phyloP scores from a whole-genome alignment of 2,888 invertebrate genomes.

The Brenthis daphne region DNA sequence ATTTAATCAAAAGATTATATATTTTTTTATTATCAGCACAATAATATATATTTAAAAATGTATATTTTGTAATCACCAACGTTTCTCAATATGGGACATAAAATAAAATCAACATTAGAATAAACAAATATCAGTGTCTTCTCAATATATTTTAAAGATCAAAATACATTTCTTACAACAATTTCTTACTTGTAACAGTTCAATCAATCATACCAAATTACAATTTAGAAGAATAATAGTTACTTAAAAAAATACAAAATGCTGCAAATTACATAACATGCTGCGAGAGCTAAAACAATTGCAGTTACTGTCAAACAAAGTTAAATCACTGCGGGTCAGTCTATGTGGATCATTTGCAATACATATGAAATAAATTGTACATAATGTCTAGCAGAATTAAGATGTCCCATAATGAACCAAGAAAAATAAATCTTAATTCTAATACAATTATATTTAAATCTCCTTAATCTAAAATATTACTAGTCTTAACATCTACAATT shows the following conservation, averaged over 20 bases:
- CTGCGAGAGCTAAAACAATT: constrained; percentile 55
- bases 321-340: constrained; percentile 47
- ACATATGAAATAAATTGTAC: constrained; percentile 42
- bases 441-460: constrained; percentile 75
- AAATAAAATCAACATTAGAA: constrained; percentile 41
- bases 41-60: constrained; percentile 11
- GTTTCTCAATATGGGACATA: constrained; percentile 6
- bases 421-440: constrained; percentile 74
- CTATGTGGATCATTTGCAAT: not conserved
- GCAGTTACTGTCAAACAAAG: constrained; percentile 51
- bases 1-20: too few species aligned
- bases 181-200: constrained; percentile 66
- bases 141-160: constrained; percentile 79
- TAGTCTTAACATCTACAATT: constrained; percentile 69
- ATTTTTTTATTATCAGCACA: constrained; percentile 6
- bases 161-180: constrained; percentile 80
- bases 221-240: constrained; percentile 65
- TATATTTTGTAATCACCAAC: constrained; percentile 2
- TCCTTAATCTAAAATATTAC: constrained; percentile 72
- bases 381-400: constrained; percentile 62
- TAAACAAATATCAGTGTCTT: constrained; percentile 56
- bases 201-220: constrained; percentile 77
- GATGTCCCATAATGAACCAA: constrained; percentile 63
- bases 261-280: constrained; percentile 65
- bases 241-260: constrained; percentile 69